phyloP scores from a whole-genome alignment of 2,888 invertebrate species.

The Thecocarcelia acutangulata region DNA sequence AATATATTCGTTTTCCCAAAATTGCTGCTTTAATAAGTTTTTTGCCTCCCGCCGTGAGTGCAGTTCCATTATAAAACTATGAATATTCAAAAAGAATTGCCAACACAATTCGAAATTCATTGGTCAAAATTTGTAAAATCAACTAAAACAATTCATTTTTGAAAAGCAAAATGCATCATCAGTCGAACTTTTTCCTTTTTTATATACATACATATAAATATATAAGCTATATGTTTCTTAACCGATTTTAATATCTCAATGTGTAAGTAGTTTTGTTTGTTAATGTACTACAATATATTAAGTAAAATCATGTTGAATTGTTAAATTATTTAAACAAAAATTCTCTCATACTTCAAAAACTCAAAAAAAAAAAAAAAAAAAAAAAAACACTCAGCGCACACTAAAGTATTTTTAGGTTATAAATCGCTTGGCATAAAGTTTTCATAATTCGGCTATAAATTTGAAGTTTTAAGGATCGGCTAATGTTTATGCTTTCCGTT shows the following conservation, averaged over 20 bases:
- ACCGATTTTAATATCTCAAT: constrained; percentile 37
- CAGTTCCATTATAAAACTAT: no score
- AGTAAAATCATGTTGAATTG: constrained; percentile 61
- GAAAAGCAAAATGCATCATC: constrained; percentile 65
- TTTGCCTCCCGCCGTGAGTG: no score
- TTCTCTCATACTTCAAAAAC: constrained; percentile 22
- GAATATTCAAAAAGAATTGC: no score
- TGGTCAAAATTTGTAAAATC: constrained; percentile 23
- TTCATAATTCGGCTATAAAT: constrained; percentile 34
- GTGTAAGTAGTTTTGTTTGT: constrained; percentile 63
- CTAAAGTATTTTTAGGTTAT: neutral
- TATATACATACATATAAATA: constrained; percentile 38
- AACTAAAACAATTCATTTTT: constrained; percentile 54
- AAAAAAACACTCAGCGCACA: constrained; percentile 58
- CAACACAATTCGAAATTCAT: constrained; percentile 4
- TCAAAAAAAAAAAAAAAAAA: no score
- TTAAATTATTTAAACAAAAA: constrained; percentile 62
- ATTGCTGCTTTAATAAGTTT: no score
- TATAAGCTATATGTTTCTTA: constrained; percentile 5
- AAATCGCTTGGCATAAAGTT: constrained; percentile 18
- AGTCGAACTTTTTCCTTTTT: constrained; percentile 50
- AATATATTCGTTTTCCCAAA: no score
- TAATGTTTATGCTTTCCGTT: neutral
- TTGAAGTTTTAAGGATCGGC: constrained; percentile 11
- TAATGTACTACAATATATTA: constrained; percentile 19